phyloP scores from a whole-genome alignment of 2,888 invertebrate genomes.

The Arctia plantaginis region DNA sequence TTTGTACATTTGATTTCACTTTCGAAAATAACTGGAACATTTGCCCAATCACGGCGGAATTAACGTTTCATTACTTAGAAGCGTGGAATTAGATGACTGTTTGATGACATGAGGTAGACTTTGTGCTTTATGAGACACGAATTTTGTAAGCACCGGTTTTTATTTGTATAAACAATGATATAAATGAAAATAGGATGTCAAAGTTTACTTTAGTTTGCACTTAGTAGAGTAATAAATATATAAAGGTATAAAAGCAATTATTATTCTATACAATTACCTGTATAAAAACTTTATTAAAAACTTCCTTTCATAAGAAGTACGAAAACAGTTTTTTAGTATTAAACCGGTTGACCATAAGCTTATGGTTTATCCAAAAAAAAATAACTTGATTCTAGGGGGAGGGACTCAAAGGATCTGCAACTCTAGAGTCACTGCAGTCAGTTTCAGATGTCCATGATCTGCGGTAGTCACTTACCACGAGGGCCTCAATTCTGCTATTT shows the following conservation, averaged over 20 bases:
- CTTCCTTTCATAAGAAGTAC: no score
- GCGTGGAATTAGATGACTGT: conserved; percentile 9
- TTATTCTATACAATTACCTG: background rate
- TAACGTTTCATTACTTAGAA: conserved; percentile 20
- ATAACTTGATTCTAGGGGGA: no score
- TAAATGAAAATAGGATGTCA: background rate
- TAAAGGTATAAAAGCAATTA: no score
- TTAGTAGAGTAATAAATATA: background rate
- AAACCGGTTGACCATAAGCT: no score
- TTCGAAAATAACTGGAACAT: conserved; percentile 18
- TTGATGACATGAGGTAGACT: background rate
- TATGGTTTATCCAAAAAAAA: no score
- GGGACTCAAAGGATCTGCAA: no score
- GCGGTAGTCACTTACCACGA: no score
- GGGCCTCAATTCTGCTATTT: no score
- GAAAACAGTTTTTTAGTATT: no score
- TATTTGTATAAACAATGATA: background rate
- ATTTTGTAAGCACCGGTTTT: background rate
- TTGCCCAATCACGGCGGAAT: conserved; percentile 19
- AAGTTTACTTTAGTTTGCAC: background rate
- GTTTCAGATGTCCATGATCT: no score
- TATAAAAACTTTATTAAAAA: no score
- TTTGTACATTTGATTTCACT: conserved; percentile 22
- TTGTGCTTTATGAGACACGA: background rate
- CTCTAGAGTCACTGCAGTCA: no score